A percentile compares a stretch with the other conserved stretches of the same genome.
These are phyloP conservation scores for Xerus rutilus DNA, from an alignment of 2,797 vertebrate genomes.

Conservation along the genomic window DNA sequence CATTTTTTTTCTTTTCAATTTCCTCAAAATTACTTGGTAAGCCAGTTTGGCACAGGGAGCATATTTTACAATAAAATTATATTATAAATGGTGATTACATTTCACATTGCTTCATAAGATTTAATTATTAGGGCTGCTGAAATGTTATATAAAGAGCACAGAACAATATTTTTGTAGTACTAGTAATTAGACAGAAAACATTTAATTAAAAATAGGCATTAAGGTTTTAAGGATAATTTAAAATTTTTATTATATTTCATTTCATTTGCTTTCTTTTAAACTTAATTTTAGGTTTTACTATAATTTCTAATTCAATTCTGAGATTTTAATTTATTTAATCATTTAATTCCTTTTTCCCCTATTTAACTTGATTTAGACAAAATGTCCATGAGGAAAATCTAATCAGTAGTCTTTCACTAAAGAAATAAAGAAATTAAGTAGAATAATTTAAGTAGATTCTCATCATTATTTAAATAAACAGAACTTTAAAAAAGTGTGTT, in stretches of 20 bases:
- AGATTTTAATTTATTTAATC: conserved; percentile 64
- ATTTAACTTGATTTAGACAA: conserved; percentile 51
- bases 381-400: neutral
- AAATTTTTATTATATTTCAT: conserved; percentile 42
- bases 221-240: conserved; percentile 48
- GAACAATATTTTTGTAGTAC: neutral
- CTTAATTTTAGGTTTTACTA: conserved; percentile 66
- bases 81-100: conserved; percentile 10
- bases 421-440: conserved; percentile 34
- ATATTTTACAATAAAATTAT: conserved; percentile 38
- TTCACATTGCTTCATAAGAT: neutral
- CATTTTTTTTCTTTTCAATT: neutral
- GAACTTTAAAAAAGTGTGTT: neutral
- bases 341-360: neutral
- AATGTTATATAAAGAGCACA: conserved; percentile 31
- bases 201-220: conserved; percentile 62
- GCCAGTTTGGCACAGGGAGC: neutral
- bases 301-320: conserved; percentile 44
- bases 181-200: conserved; percentile 64
- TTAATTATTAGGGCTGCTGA: conserved; percentile 49
- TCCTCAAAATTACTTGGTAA: conserved; percentile 29
- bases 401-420: conserved; percentile 54
- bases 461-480: conserved; percentile 44
- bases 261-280: conserved; percentile 50
- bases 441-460: conserved; percentile 45